These are phyloP conservation scores for Osmerus eperlanus DNA, from an alignment of 2,113 vertebrate species.

Conservation along the genomic window DNA sequence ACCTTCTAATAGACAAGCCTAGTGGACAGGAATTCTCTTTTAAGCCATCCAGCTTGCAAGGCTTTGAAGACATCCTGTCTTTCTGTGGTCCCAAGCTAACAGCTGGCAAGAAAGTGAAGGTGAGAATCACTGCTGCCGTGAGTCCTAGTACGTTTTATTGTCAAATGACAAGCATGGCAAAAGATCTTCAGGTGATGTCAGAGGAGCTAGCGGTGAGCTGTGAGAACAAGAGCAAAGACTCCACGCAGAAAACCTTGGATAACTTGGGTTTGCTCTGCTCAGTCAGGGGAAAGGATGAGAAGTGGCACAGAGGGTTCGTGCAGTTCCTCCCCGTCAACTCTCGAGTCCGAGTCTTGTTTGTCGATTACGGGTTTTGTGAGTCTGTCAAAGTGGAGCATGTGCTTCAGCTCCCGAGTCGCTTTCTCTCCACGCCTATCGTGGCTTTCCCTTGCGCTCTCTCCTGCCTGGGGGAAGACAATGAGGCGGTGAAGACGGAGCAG, in stretches of 20 bases:
- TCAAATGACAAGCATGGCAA: conserved; percentile 71
- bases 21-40: conserved; percentile 42
- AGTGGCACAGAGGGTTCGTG: conserved; percentile 86
- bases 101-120: conserved; percentile 69
- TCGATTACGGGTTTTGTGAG: conserved; percentile 86
- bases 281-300: conserved; percentile 79
- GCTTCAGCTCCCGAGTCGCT: conserved; percentile 74
- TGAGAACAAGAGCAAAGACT: conserved; percentile 56
- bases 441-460: conserved; percentile 82
- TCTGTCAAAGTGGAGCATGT: conserved; percentile 71
- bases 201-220: conserved; percentile 68
- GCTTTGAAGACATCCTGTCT: conserved; percentile 68
- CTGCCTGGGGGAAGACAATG: conserved; percentile 59
- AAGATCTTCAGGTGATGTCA: conserved; percentile 75
- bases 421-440: conserved; percentile 76
- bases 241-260: conserved; percentile 46
- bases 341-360: conserved; percentile 78
- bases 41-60: conserved; percentile 41
- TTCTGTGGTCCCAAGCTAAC: conserved; percentile 66
- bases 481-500: conserved; percentile 64
- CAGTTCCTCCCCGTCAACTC: conserved; percentile 76
- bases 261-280: conserved; percentile 83
- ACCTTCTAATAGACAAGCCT: conserved; percentile 60
- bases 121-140: conserved; percentile 78
- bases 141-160: conserved; percentile 81